Base-by-base conservation (phyloP, 2,797 vertebrate genomes). In the Phrynocephalus guinanensis region DNA sequence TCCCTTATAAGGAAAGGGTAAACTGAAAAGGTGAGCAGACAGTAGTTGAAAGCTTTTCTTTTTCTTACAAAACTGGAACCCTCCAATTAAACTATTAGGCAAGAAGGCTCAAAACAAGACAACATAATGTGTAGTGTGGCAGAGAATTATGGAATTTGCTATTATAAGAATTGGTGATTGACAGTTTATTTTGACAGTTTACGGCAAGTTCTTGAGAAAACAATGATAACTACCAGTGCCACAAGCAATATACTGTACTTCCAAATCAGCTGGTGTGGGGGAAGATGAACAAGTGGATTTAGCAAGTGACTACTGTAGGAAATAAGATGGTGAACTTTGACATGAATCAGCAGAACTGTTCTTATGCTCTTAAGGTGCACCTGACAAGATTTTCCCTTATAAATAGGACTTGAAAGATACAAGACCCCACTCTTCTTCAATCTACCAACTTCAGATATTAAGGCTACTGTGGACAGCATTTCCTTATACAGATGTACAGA, bases 401-500 rank as follows among this genome's bases (percentile, higher is more conserved):
- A 84, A 9, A 80, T n/a, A 63, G n/a, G 2, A 86, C 24, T 33
- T 16, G 38, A 9, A 84, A 73, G 30, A 68, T 82, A 48, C 18
- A 24, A 2, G n/a, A 11, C 9, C 26, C 18, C 56, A 52, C n/a
- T 28, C 11, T 18, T 28, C 18, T 44, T 63, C 60, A 63, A 75
- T 11, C 56, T 33, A 3, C 22, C 20, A 30, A 60, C 68, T 6
- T 50, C 63, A 79, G 38, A 75, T 71, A 73, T 33, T 71, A 79
- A 70, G 67, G 52, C 20, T 63, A 30, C 30, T 71, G 66, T 28
- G 52, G 22, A 85, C 24, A n/a, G 16, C 50, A 60, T 78, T 33
- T 86, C 73, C 48, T 79, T 66, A 87, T 11, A 52, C 30, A 56
- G 30, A 68, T 28, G 48, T 84, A 79, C 28, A 84, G 18, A 67